Evolutionary conservation across 2,113 vertebrate genomes (phyloP), one percentile per base, ranked within the genome.

Genomic region (Rallus limicola): DNA sequence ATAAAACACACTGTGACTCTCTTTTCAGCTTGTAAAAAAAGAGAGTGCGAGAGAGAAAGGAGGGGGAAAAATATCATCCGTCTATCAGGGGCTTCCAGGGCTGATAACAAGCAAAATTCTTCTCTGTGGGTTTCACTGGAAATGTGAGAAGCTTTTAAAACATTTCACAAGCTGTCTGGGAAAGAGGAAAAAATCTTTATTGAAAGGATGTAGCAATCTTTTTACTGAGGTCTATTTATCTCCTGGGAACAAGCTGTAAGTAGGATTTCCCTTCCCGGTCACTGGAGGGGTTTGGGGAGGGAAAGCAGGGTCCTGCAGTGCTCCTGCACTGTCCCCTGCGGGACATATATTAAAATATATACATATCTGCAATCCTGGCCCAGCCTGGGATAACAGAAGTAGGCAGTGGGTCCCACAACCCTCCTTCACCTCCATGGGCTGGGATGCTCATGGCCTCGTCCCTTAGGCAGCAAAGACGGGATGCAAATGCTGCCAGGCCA

Each of bases 101-200:
- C 97, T 98, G 98, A 98, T 98, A 98, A 98, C 97, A 98, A 98
- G 98, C 97, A 97, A 97, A 98, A 97, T 97, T 98, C 97, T 98
- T 98, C 97, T 98, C 97, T 97, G 96, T 97, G 97, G 97, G 96
- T 98, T 98, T 98, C 97, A 95, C 97, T 98, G 97, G 98, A 97
- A 98, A 98, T 98, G 98, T 97, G 97, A 98, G 98, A 98, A 97
- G 98, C 98, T 98, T 98, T 98, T 97, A 98, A 98, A 98, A 97
- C 98, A 98, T 98, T 98, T 98, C 98, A 98, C 98, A 97, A 98
- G 98, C 98, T 98, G 97, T 98, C 97, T 98, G 97, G 97, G 96
- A 98, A 98, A 97, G 96, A 95, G 95, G 82, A 84, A 98, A 98
- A 98, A 98, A 98, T 98, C 98, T 98, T 98, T 98, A 98, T 98